Base-by-base conservation (phyloP, 2,113 vertebrate genomes). In the Xenopus laevis region DNA sequence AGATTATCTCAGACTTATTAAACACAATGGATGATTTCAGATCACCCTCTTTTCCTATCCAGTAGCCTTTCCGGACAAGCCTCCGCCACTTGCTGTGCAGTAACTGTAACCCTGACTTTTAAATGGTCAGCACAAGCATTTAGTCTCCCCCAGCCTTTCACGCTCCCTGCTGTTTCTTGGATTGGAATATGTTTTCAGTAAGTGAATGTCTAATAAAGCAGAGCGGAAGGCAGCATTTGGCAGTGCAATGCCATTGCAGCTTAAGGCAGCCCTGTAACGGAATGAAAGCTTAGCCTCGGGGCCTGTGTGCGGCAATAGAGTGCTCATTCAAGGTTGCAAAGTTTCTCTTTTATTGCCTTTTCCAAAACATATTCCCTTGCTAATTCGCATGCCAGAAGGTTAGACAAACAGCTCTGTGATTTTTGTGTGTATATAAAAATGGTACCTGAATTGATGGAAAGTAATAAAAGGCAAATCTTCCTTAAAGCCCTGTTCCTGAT, bases 251-350 rank as follows among this genome's bases (percentile, higher is more conserved):
- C 58, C 62, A 76, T 61, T 52, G 47, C 60, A 57, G 66, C 74
- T 57, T 30, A 57, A 70, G 67, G 66, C 66, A 64, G n/a, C 21
- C 46, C 60, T 57, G 50, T 64, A 57, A 55, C 66, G 52, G 74
- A 76, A 77, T 64, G 60, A 64, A 77, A 57, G 46, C 59, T 11
- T 13, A 45, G 74, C 67, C 74, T 77, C 15, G 47, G 67, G 67
- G 59, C 69, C 45, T 10, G 52, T 57, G 67, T 70, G 60, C 67
- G 23, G 46, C 46, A n/a, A 46, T 64, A 63, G 59, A 62, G 62
- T 62, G 58, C 47, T 55, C 47, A 18, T 77, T 77, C 74, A 77
- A 77, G 67, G 67, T 65, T 69, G 62, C 73, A 21, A 50, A 45
- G 10, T 12, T 73, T 58, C 50, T 46, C 52, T 73, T 73, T 66